A percentile compares a stretch with the other conserved stretches of the same genome.
These are phyloP conservation scores for Pocillopora verrucosa DNA, from an alignment of 64 coral and sea anemone genomes.

Conservation along the genomic window DNA sequence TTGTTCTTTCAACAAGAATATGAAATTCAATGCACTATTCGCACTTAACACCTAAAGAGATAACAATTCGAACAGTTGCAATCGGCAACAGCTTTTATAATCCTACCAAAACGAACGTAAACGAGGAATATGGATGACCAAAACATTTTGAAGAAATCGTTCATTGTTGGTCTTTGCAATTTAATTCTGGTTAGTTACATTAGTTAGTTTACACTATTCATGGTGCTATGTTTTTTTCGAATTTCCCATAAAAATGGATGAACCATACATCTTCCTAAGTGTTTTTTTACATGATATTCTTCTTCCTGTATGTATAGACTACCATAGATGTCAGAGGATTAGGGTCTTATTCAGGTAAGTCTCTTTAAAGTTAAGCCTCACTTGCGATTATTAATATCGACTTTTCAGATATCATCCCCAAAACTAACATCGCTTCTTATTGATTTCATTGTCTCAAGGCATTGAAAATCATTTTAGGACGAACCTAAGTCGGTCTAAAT, in stretches of 20 bases:
- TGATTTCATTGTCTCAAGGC: not conserved
- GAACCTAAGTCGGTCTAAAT: too few relatives aligned
- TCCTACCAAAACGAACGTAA: not conserved
- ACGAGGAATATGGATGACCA: not conserved
- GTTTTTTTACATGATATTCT: too few relatives aligned
- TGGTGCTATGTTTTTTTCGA: not conserved
- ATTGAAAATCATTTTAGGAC: not conserved
- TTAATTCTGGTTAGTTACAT: slow-evolving; percentile 10
- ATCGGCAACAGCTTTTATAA: not conserved
- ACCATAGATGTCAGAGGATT: not conserved
- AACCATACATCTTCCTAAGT: not conserved
- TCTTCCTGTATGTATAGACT: not conserved
- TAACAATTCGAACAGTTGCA: slow-evolving; percentile 17
- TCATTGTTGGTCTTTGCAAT: not conserved
- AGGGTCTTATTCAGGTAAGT: slow-evolving; percentile 12
- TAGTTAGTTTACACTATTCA: not conserved
- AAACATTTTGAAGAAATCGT: not conserved
- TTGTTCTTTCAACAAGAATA: not conserved
- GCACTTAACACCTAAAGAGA: not conserved
- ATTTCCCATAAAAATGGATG: not conserved
- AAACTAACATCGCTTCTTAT: not conserved
- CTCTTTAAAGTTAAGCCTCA: not conserved
- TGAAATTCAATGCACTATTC: not conserved
- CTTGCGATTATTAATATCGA: too few relatives aligned
- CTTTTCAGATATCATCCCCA: too few relatives aligned